Evolutionary conservation across 1,140 invertebrate genomes (phyloP), one percentile per base, ranked within the genome.

Genomic region (Tetragnatha versicolor): DNA sequence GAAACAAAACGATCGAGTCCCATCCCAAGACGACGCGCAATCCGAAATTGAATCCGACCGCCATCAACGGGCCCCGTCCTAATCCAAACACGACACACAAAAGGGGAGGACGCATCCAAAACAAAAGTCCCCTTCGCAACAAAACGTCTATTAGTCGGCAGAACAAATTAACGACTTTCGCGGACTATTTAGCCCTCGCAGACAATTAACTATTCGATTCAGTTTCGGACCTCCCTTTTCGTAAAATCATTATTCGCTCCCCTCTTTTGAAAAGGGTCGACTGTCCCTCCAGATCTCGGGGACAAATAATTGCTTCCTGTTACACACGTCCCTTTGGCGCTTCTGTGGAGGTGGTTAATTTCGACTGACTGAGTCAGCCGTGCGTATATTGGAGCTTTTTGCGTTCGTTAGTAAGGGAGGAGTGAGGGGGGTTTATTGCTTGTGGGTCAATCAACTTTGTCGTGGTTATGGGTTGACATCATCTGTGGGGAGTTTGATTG

Each of bases 171-270:
- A 63, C 33, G 60, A 42, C 60, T 63, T 63, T 63, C 60, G 10
- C 37, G 35, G 55, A 58, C 60, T 39, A 63, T 63, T 63, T 63
- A 39, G 60, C 37, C n/a, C 35, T 39, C 25, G 37, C 60, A 42
- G 60, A n/a, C 60, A 63, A 63, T 63, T 63, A 63, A 63, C 60
- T 63, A 39, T 63, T 63, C 60, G 37, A 63, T 58, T 58, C 55
- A 58, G 14, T 58, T 14, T 20, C 14, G 29, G 22, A 20, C n/a
- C 7, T 14, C 33, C 33, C 17, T 63, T 39, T 63, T 63, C 33
- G 4, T 42, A 63, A 63, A 63, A 63, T 63, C 60, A 63, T 63
- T 63, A 63, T 63, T 63, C 42, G 33, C 25, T 37, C 22, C 60
- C 20, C n/a, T 6, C 12, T 10, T 22, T 42, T 63, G 17, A n/a